phyloP scores from a whole-genome alignment of 2,888 invertebrate species.

The Icerya purchasi region DNA sequence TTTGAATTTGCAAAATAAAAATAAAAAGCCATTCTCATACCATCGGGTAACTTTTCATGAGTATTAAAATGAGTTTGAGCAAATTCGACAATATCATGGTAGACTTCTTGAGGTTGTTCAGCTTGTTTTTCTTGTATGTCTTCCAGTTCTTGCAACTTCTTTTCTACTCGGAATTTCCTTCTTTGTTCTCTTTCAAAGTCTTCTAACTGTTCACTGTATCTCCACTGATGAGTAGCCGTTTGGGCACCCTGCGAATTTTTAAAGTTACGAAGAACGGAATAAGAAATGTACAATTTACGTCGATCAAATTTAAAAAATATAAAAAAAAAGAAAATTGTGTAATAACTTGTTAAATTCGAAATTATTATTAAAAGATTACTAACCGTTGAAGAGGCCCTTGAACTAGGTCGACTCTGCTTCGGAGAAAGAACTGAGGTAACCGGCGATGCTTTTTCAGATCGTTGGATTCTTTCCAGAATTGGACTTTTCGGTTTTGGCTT shows the following conservation, averaged over 20 bases:
- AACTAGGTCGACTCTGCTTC: conserved; percentile 30
- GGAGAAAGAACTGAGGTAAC: conserved; percentile 25
- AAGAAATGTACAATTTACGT: too few species aligned
- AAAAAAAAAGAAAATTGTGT: background rate
- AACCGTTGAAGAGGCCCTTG: conserved; percentile 29
- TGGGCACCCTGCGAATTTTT: conserved; percentile 8
- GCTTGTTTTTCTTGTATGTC: conserved; percentile 29
- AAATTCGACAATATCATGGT: conserved; percentile 72
- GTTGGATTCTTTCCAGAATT: conserved; percentile 23
- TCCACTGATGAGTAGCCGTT: conserved; percentile 1
- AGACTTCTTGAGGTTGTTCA: conserved; percentile 32
- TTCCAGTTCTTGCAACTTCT: conserved; percentile 58
- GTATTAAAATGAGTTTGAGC: conserved; percentile 84
- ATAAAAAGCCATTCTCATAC: too few species aligned
- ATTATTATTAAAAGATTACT: background rate
- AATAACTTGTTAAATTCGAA: too few species aligned
- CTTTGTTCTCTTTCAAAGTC: conserved; percentile 46
- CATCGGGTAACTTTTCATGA: conserved; percentile 67
- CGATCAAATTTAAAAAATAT: too few species aligned
- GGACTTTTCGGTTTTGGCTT: conserved; percentile 26
- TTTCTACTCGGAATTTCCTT: conserved; percentile 63
- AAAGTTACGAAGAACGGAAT: too few species aligned
- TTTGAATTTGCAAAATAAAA: too few species aligned
- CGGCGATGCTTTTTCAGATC: conserved; percentile 21
- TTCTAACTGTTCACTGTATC: conserved; percentile 12